Percentiles rank a stretch among this genome's conserved stretches.
These are phyloP conservation scores for Microctenopoma stevenorrisi DNA, from an alignment of 2,797 vertebrate genomes.

Conservation along the genomic window DNA sequence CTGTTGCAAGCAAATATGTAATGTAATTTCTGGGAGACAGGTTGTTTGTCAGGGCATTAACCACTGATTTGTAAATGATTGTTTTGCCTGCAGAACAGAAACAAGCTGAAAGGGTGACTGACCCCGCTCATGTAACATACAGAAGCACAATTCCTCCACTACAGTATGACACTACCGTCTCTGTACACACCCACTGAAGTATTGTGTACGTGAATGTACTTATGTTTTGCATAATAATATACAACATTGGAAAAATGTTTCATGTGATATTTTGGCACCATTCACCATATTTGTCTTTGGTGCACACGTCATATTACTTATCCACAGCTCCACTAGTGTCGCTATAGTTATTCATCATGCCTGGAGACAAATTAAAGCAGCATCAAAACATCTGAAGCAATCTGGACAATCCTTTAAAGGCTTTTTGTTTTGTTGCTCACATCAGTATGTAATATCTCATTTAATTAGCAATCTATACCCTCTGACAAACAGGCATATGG, in stretches of 20 bases:
- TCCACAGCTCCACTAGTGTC: conserved; percentile 24
- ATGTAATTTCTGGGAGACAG: neutral
- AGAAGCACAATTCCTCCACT: conserved; percentile 6
- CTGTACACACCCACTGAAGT: conserved; percentile 18
- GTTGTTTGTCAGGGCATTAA: neutral
- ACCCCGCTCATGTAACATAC: conserved; percentile 2
- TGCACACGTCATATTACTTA: conserved; percentile 45
- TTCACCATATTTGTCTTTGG: conserved; percentile 9
- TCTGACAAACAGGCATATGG: conserved; percentile 83
- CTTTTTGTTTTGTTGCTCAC: conserved; percentile 77
- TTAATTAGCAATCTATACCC: conserved; percentile 85
- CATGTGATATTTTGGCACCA: conserved; percentile 1
- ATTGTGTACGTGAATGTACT: neutral
- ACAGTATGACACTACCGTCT: no score
- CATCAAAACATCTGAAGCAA: conserved; percentile 50
- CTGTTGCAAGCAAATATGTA: neutral
- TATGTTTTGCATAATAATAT: conserved; percentile 10
- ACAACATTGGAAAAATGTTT: neutral
- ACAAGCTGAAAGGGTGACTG: neutral
- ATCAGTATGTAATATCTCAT: conserved; percentile 82
- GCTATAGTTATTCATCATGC: conserved; percentile 34
- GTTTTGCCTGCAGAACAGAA: conserved; percentile 6
- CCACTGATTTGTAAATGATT: neutral
- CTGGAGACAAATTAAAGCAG: conserved; percentile 47
- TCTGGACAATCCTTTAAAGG: conserved; percentile 67